A percentile compares a stretch with the other conserved stretches of the same genome.
These are phyloP conservation scores for Cyanoliseus patagonus DNA, from an alignment of 2,113 vertebrate species.

Conservation along the genomic window DNA sequence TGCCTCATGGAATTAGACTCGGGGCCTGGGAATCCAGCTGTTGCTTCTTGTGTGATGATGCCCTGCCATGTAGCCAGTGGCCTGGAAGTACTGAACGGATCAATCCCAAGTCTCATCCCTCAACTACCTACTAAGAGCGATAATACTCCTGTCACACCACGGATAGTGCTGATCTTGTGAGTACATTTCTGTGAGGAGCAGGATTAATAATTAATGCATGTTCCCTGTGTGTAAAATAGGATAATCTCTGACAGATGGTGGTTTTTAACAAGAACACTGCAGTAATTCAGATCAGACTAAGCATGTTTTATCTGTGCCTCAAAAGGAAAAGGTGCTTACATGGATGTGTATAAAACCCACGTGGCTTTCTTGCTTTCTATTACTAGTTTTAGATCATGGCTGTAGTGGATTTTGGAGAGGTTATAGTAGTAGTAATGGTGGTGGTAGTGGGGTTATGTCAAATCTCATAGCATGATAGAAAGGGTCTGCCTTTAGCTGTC, in stretches of 20 bases:
- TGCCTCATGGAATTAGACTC: background rate
- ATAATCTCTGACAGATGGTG: slow-evolving; percentile 74
- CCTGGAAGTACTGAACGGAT: slow-evolving; percentile 13
- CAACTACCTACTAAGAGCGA: slow-evolving; percentile 26
- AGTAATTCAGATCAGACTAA: slow-evolving; percentile 66
- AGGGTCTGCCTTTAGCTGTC: background rate
- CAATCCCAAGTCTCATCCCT: background rate
- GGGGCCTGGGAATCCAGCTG: background rate
- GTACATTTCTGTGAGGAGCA: slow-evolving; percentile 47
- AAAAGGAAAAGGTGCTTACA: slow-evolving; percentile 16
- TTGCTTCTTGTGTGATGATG: background rate
- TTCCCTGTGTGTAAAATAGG: slow-evolving; percentile 68
- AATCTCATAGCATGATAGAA: background rate
- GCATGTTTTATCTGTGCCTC: slow-evolving; percentile 40
- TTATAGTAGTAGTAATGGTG: background rate
- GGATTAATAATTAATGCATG: slow-evolving; percentile 70
- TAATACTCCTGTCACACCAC: slow-evolving; percentile 2
- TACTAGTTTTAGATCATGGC: background rate
- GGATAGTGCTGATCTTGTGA: slow-evolving; percentile 34
- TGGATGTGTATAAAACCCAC: background rate
- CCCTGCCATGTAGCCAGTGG: background rate
- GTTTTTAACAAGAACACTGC: slow-evolving; percentile 69
- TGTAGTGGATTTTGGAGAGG: background rate
- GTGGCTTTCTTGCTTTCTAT: background rate
- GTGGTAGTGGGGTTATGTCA: background rate